Base-by-base conservation (phyloP, 2,797 vertebrate species). In the Sarcoramphus papa region DNA sequence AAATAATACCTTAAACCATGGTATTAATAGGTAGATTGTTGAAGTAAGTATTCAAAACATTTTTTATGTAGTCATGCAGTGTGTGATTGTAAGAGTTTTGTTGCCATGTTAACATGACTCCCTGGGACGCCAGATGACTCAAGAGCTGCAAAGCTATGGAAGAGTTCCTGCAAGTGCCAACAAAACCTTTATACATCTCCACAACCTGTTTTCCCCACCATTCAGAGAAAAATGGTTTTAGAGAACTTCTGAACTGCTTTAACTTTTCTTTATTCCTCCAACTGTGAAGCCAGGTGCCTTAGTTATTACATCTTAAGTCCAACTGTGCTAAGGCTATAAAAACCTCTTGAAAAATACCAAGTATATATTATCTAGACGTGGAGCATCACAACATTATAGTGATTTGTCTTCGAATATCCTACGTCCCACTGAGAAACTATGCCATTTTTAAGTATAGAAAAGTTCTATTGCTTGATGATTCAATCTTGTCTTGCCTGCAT, bases 241-340 rank as follows among this genome's bases (percentile, higher is more conserved):
- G 60, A 53, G 87, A 78, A 93, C 81, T 95, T 94, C 18, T 31
- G 87, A 93, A 90, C 87, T 72, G 90, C 82, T 78, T 62, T 59
- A 81, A 85, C 90, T 97, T 96, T 62, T 73, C 92, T 93, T 86
- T 91, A 54, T 95, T 88, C 62, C 65, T 93, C 95, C 94, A 81
- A 51, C 94, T 95, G 94, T 89, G 96, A 94, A 92, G 85, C 82
- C 73, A 95, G 92, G 93, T 96, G 95, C 76, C 30, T 84, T 43
- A 31, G 82, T 76, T 95, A 65, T 90, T 86, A 24, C 12, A 59
- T 88, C 82, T 18, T 18, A 51, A 84, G 65, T 84, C 93, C 91
- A 86, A 17, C 76, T 96, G 94, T 95, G 95, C 91, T 7, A 5
- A 85, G 65, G 64, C 76, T 92, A 41, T 88, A 92, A 95, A 93